Percentiles rank a stretch among this genome's conserved stretches.
Conservation (phyloP, 2,888 invertebrate species). For the Cephalotes varians region DNA sequence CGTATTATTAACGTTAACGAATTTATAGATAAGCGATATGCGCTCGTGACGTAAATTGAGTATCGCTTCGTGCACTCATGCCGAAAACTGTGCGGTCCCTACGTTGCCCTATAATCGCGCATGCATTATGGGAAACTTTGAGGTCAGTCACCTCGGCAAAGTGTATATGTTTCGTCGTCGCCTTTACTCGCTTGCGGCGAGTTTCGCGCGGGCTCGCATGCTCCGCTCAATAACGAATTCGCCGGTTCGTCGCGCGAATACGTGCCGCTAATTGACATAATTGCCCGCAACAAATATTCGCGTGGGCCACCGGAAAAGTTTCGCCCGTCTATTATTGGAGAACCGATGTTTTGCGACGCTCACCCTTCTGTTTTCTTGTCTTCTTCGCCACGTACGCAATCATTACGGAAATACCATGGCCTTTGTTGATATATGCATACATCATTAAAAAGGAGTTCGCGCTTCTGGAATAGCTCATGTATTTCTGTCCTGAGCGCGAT, state of each 20-base stretch:
- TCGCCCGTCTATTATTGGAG: conserved; percentile 31
- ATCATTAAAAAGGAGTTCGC: conserved; percentile 32
- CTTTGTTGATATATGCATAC: background rate
- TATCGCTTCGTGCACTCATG: conserved; percentile 36
- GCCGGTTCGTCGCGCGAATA: conserved; percentile 54
- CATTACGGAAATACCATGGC: conserved; percentile 23
- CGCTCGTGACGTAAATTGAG: conserved; percentile 3
- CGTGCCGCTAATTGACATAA: conserved; percentile 60
- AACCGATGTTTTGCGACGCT: conserved; percentile 15
- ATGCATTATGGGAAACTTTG: conserved; percentile 61
- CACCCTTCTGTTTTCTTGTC: conserved; percentile 26
- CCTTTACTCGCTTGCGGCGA: conserved; percentile 56
- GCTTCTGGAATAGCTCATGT: conserved; percentile 1
- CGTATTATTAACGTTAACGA: conserved; percentile 1
- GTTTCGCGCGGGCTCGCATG: conserved; percentile 48
- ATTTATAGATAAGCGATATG: background rate
- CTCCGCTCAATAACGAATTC: conserved; percentile 60
- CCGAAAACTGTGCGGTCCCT: conserved; percentile 48
- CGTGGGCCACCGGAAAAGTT: conserved; percentile 49
- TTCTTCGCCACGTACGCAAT: conserved; percentile 14
- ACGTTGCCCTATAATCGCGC: conserved; percentile 58
- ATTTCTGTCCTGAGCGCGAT: conserved; percentile 17
- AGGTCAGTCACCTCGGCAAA: conserved; percentile 63
- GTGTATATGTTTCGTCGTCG: conserved; percentile 60
- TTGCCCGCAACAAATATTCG: conserved; percentile 56